A percentile compares a stretch with the other conserved stretches of the same genome.
phyloP scores from a whole-genome alignment of 2,888 invertebrate genomes.

The Notocelia uddmanniana region DNA sequence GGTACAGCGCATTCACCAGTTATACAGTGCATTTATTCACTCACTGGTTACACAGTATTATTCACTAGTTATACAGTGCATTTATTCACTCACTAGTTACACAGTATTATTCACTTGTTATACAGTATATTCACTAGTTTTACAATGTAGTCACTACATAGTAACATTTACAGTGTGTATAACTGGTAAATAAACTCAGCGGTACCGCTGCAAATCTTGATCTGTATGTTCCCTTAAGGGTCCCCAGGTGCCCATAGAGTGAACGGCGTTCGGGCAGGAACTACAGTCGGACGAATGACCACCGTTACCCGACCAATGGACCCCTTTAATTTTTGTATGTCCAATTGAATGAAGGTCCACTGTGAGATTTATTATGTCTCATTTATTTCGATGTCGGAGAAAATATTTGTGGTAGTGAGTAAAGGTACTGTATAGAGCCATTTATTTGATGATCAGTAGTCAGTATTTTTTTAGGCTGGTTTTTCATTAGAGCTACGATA shows the following conservation, averaged over 20 bases:
- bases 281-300: conserved; percentile 32
- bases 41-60: too few relatives aligned
- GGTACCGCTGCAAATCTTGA: background rate
- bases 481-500: too few relatives aligned
- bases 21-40: too few relatives aligned
- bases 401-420: conserved; percentile 2
- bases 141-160: too few relatives aligned
- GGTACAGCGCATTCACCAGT: too few relatives aligned
- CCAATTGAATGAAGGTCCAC: conserved; percentile 38
- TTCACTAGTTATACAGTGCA: too few relatives aligned
- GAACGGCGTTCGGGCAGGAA: conserved; percentile 48
- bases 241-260: conserved; percentile 50
- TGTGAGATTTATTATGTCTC: conserved; percentile 32
- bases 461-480: too few relatives aligned
- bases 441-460: too few relatives aligned
- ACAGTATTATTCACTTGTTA: too few relatives aligned
- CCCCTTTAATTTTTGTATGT: conserved; percentile 48
- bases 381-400: background rate
- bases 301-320: conserved; percentile 36
- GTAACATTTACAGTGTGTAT: too few relatives aligned
- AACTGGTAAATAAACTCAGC: background rate
- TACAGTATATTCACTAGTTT: too few relatives aligned
- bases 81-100: too few relatives aligned
- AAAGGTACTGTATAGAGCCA: background rate
- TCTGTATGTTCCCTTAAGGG: conserved; percentile 28